Percentiles rank a stretch among this genome's conserved stretches.
Conservation (phyloP, 2,797 vertebrate species). For the Sebastes kiyomatsui region DNA sequence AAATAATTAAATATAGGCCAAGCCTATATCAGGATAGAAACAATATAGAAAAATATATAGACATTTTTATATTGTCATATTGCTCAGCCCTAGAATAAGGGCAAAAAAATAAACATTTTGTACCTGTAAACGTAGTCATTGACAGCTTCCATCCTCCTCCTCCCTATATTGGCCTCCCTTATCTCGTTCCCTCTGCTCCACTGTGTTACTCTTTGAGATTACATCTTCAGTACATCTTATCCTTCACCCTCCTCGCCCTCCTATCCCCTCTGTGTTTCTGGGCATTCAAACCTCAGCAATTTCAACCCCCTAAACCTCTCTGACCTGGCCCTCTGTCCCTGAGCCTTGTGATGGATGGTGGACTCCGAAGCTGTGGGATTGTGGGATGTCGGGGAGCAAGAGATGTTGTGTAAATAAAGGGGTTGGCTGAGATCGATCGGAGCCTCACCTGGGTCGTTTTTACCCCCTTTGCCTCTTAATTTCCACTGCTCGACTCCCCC, state of each 20-base stretch:
- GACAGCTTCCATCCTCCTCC: conserved; percentile 26
- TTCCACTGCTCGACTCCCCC: conserved; percentile 32
- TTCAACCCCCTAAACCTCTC: conserved; percentile 15
- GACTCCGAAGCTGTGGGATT: conserved; percentile 28
- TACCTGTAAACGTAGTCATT: background rate
- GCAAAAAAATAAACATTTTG: no score
- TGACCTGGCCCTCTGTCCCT: background rate
- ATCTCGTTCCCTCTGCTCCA: conserved; percentile 15
- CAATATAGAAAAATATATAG: no score
- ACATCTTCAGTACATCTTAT: conserved; percentile 41
- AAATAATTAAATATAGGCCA: no score
- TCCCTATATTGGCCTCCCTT: background rate
- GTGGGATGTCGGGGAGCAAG: conserved; percentile 27
- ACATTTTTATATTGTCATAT: no score
- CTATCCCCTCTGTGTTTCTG: conserved; percentile 6
- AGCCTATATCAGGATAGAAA: no score
- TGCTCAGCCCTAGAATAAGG: no score
- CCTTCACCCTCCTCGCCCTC: conserved; percentile 1
- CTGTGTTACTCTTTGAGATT: conserved; percentile 36
- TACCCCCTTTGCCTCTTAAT: conserved; percentile 44
- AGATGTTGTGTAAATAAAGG: conserved; percentile 47
- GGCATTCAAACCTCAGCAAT: conserved; percentile 20
- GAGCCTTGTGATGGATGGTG: conserved; percentile 29
- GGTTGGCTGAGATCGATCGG: conserved; percentile 31
- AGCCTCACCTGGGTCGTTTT: conserved; percentile 23